These are phyloP conservation scores for Numida meleagris DNA, from an alignment of 2,113 vertebrate species.

Conservation along the genomic window DNA sequence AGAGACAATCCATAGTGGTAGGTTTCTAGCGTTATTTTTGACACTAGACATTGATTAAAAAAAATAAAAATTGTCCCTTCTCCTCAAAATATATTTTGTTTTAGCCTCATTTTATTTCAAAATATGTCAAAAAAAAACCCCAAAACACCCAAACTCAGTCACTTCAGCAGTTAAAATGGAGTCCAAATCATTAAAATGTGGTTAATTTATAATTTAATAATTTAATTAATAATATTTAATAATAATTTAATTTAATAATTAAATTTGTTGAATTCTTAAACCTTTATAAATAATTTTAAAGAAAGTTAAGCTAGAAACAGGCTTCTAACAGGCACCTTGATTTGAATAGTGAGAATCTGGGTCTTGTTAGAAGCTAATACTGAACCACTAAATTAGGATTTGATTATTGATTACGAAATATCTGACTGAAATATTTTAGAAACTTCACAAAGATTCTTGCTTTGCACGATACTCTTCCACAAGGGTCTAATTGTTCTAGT, in stretches of 20 bases:
- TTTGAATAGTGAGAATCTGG: not conserved
- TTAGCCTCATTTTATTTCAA: not conserved
- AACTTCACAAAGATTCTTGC: not conserved
- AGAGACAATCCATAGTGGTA: not conserved
- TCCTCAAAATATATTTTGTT: not conserved
- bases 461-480: not conserved
- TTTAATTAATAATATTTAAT: too few relatives aligned
- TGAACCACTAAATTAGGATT: not conserved
- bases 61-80: not conserved
- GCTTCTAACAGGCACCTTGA: not conserved
- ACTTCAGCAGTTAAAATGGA: not conserved
- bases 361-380: not conserved
- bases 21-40: not conserved
- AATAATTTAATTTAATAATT: too few relatives aligned
- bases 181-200: not conserved
- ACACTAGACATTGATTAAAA: not conserved
- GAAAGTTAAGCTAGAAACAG: not conserved
- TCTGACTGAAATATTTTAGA: not conserved
- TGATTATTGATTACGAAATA: not conserved
- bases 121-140: not conserved
- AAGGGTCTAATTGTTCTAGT: not conserved
- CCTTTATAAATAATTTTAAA: accelerated
- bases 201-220: not conserved
- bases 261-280: not conserved
- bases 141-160: not conserved